Evolutionary conservation across 2,888 invertebrate genomes (phyloP).

Genomic region (Omphaloscelis lunosa): DNA sequence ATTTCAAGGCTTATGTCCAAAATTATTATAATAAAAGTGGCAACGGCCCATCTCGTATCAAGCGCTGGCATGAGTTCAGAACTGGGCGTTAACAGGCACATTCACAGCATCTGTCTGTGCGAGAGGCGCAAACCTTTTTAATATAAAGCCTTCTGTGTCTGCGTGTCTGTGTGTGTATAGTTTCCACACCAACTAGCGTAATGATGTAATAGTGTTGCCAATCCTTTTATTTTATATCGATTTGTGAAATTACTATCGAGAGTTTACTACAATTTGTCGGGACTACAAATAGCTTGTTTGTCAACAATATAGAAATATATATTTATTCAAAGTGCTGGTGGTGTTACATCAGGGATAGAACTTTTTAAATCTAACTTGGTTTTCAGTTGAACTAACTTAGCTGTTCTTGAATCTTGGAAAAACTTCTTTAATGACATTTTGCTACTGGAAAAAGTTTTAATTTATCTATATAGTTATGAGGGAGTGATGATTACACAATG

Average conservation of each 20-base stretch:
- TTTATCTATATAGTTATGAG: not conserved
- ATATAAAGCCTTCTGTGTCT: slow-evolving; percentile 74
- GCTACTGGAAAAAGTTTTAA: not conserved
- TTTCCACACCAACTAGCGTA: not conserved
- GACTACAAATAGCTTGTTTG: not conserved
- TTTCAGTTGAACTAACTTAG: slow-evolving; percentile 1
- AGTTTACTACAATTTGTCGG: not conserved
- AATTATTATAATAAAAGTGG: slow-evolving; percentile 79
- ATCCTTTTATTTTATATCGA: not conserved
- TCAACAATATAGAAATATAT: not conserved
- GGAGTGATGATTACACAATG: not conserved
- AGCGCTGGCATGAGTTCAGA: slow-evolving; percentile 85
- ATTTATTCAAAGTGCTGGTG: not conserved
- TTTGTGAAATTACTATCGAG: not conserved
- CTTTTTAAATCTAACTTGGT: slow-evolving; percentile 48
- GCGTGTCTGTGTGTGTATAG: slow-evolving; percentile 14
- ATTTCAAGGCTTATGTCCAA: slow-evolving; percentile 11
- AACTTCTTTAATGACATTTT: slow-evolving; percentile 21
- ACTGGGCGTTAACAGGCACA: slow-evolving; percentile 82
- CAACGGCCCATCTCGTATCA: slow-evolving; percentile 74
- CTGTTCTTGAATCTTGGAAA: not conserved
- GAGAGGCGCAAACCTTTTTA: slow-evolving; percentile 78
- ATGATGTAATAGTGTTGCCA: not conserved
- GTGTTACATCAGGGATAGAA: slow-evolving; percentile 25
- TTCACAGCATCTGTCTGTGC: slow-evolving; percentile 84